Evolutionary conservation across 2,113 vertebrate genomes (phyloP), one percentile per base, ranked within the genome.

Genomic region (Sula dactylatra): DNA sequence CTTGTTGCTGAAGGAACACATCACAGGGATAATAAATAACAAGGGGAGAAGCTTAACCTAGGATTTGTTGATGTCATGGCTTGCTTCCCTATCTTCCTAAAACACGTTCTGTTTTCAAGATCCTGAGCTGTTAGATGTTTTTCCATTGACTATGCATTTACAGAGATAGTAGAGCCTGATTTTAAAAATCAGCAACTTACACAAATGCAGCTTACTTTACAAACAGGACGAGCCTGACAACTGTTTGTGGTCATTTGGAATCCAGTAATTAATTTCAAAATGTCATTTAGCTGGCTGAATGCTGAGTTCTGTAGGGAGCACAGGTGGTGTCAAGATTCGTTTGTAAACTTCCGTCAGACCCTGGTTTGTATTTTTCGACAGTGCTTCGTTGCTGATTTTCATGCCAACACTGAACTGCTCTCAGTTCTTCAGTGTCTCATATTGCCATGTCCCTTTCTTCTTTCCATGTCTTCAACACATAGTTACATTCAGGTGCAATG

Each of bases 61-160:
- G 94, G 88, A 89, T 97, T 97, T 95, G 40, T 90, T 88, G 95
- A 36, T 97, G 96, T 91, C 86, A 34, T 85, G 87, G 95, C 94
- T 97, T 73, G 88, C 94, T 96, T 95, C 54, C 59, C 86, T 98
- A 92, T 97, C 97, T 96, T 90, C 88, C 88, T 73, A 66, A 90
- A 98, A 83, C 96, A 97, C 15, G 56, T 95, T 97, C 79, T 96
- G 96, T 88, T 88, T 81, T 85, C 67, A 89, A 96, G 95, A 88
- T 96, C 88, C 87, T 49, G 97, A 96, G 90, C 94, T 91, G 31
- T 58, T 94, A 90, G 97, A 95, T 97, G 86, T 44, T 87, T 93
- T 84, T 87, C 91, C 49, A 55, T 45, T 82, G 64, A 96, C 82
- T 50, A 7, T 66, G 88, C 54, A 32, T 97, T 97, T 94, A 27